Conservation (phyloP, 2,113 vertebrate genomes). For the Pseudorasbora parva region DNA sequence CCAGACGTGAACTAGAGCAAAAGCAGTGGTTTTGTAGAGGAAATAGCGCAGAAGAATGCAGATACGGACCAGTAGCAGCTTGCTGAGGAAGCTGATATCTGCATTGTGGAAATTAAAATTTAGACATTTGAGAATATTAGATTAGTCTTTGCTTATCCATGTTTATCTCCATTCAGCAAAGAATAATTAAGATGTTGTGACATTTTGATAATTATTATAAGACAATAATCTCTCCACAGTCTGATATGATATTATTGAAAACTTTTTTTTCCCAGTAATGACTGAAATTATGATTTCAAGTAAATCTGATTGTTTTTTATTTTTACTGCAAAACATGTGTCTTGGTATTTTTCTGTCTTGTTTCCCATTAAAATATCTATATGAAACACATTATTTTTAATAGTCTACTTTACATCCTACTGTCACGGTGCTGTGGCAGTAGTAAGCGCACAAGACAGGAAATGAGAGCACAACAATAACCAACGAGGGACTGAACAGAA, state of each 20-base stretch:
- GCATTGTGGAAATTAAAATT: neutral
- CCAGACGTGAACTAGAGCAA: constrained; percentile 86
- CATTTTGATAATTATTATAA: neutral
- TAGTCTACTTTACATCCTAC: too few relatives aligned
- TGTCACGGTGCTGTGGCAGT: too few relatives aligned
- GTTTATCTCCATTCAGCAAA: constrained; percentile 69
- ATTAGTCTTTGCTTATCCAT: neutral
- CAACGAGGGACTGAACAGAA: too few relatives aligned
- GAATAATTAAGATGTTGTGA: neutral
- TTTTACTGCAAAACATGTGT: too few relatives aligned
- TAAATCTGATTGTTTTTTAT: neutral
- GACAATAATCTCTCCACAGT: neutral
- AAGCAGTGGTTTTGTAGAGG: constrained; percentile 88
- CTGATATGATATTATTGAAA: too few relatives aligned
- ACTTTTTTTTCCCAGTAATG: neutral
- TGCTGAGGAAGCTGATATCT: constrained; percentile 82
- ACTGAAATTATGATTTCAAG: neutral
- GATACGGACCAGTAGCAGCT: too few relatives aligned
- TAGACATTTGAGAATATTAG: neutral
- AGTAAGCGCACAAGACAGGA: too few relatives aligned
- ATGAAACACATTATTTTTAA: too few relatives aligned
- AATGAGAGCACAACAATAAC: too few relatives aligned
- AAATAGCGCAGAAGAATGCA: constrained; percentile 88
- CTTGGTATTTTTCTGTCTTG: neutral
- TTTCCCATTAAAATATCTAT: neutral